Evolutionary conservation across 2,797 vertebrate genomes (phyloP), one percentile per base, ranked within the genome.

Genomic region (Lutjanus campechanus): DNA sequence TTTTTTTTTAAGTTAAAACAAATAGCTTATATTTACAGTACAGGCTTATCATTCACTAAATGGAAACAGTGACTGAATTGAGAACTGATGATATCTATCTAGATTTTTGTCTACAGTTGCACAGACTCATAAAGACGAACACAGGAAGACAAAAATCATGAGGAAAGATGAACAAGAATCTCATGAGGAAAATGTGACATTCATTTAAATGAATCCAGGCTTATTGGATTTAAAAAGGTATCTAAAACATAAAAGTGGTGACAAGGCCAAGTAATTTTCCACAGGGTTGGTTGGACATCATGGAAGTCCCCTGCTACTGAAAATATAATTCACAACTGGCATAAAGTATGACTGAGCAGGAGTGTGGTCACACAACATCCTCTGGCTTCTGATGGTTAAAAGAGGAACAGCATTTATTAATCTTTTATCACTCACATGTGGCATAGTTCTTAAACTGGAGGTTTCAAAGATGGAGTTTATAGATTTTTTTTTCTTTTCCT

Each of bases 371-470:
- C 73, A 77, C 54, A 55, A 62, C 81, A 86, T 79, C 77, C 69
- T 83, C 77, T 68, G 56, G 65, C 62, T 66, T 73, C 65, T 53
- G 61, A 77, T 69, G 76, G 29, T 76, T 79, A 62, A 78, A 85
- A 72, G 58, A 84, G 73, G 72, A 82, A 77, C 54, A 74, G 41
- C 70, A 36, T 80, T 64, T 80, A 79, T 82, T 65, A 61, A 85
- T 84, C 64, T 76, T 85, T 88, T 68, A 88, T 90, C 74, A 54
- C 53, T 67, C 74, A 69, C 79, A 89, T 77, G 64, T 85, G 86
- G 67, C 60, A 46, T 59, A 72, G 63, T 61, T 79, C 64, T 67
- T 62, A 49, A 43, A 25, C 66, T 75, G 20, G 46, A 51, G 51
- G n/a, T 43, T 29, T 69, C 36, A 54, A 8, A 70, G 40, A 40